A percentile compares a stretch with the other conserved stretches of the same genome.
phyloP scores from a whole-genome alignment of 2,888 invertebrate species.

The Desoria tigrina region DNA sequence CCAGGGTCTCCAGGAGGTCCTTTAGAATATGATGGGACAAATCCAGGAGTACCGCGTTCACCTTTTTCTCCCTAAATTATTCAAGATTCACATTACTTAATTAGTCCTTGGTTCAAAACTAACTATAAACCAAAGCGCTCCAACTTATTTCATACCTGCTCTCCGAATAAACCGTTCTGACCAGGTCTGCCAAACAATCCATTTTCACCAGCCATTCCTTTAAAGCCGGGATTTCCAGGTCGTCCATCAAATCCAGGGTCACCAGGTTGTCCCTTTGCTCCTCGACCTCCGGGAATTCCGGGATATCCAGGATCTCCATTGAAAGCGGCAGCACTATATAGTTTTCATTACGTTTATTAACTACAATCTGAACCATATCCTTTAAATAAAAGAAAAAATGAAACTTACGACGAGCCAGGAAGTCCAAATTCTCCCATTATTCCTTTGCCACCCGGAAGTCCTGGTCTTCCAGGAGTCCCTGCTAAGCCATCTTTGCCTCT shows the following conservation, averaged over 20 bases:
- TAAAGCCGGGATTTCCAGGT: conserved; percentile 46
- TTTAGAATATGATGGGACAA: conserved; percentile 11
- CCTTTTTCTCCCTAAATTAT: conserved; percentile 38
- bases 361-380: conserved; percentile 55
- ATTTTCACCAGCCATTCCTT: conserved; percentile 60
- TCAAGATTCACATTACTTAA: background rate
- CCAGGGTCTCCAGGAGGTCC: conserved; percentile 48
- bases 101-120: background rate
- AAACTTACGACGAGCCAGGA: conserved; percentile 60
- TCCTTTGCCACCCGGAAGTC: conserved; percentile 54
- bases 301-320: conserved; percentile 49
- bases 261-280: conserved; percentile 54
- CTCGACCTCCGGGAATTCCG: conserved; percentile 59
- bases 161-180: conserved; percentile 34
- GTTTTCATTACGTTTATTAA: too few species aligned
- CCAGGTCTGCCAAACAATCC: conserved; percentile 61
- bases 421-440: conserved; percentile 60
- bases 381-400: too few species aligned
- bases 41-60: conserved; percentile 34
- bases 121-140: background rate
- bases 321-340: conserved; percentile 49
- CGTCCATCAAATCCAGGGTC: conserved; percentile 55
- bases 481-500: conserved; percentile 55
- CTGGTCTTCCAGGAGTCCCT: conserved; percentile 52
- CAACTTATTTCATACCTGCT: conserved; percentile 29